phyloP scores from a whole-genome alignment of 1,140 invertebrate genomes.

The Pristionchus pacificus region DNA sequence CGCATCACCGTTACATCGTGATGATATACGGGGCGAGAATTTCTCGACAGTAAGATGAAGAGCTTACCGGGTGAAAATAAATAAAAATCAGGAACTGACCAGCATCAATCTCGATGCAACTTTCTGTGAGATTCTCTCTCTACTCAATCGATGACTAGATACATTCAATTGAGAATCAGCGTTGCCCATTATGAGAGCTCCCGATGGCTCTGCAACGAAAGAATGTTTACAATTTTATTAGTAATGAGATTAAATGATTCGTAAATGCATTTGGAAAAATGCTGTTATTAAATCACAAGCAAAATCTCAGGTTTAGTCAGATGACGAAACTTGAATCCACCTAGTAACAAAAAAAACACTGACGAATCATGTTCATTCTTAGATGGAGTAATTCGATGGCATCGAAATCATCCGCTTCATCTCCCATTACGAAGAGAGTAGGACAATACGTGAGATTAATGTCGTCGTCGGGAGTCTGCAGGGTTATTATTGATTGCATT shows the following conservation, averaged over 20 bases:
- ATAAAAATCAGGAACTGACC: too few species aligned
- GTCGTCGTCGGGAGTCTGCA: conserved; percentile 30
- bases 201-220: neutral
- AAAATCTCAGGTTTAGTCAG: too few species aligned
- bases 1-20: neutral
- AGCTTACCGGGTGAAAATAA: too few species aligned
- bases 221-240: too few species aligned
- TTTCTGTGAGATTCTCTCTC: neutral
- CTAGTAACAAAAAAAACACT: neutral
- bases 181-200: neutral
- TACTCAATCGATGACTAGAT: neutral
- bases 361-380: neutral
- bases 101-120: neutral
- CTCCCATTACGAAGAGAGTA: conserved; percentile 25
- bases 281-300: too few species aligned
- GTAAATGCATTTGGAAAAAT: too few species aligned
- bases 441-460: conserved; percentile 31
- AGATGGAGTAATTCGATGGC: neutral
- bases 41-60: conserved; percentile 10
- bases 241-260: too few species aligned
- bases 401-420: conserved; percentile 1
- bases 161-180: neutral
- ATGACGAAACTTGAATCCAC: too few species aligned
- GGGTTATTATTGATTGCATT: too few species aligned
- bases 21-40: neutral